Evolutionary conservation across 2,113 vertebrate genomes (phyloP).

Genomic region (Monopterus albus): DNA sequence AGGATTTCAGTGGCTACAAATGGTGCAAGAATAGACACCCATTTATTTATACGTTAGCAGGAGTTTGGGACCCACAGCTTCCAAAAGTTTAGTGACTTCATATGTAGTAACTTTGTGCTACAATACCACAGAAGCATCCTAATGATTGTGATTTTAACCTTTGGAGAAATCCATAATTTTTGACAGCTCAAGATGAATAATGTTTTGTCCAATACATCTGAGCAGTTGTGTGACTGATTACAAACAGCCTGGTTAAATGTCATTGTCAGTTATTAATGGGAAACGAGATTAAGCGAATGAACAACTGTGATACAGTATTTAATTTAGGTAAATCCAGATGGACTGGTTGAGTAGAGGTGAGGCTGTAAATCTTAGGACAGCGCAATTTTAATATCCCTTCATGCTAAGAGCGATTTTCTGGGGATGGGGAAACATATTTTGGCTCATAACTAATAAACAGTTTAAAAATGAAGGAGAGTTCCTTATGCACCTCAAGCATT

Average conservation of each 20-base stretch:
- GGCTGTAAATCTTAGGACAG: slow-evolving; percentile 29
- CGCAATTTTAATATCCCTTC: slow-evolving; percentile 36
- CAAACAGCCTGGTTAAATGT: slow-evolving; percentile 62
- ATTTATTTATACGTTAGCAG: neutral
- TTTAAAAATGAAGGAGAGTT: slow-evolving; percentile 42
- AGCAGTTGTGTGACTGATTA: slow-evolving; percentile 58
- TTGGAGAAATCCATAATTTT: slow-evolving; percentile 59
- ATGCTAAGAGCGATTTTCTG: slow-evolving; percentile 18
- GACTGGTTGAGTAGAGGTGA: slow-evolving; percentile 34
- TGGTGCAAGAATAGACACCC: neutral
- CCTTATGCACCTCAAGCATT: slow-evolving; percentile 20
- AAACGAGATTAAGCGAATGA: slow-evolving; percentile 37
- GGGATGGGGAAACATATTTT: slow-evolving; percentile 14
- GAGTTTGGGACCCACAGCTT: neutral
- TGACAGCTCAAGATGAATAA: slow-evolving; percentile 66
- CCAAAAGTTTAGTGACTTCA: slow-evolving; percentile 16
- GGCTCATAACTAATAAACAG: slow-evolving; percentile 9
- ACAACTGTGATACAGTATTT: slow-evolving; percentile 33
- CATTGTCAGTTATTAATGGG: slow-evolving; percentile 53
- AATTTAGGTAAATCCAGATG: slow-evolving; percentile 19
- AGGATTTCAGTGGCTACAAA: neutral
- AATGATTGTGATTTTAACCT: slow-evolving; percentile 38
- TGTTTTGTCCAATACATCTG: slow-evolving; percentile 59
- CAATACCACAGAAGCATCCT: slow-evolving; percentile 37
- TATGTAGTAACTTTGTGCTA: slow-evolving; percentile 48